A percentile compares a stretch with the other conserved stretches of the same genome.
Evolutionary conservation across 2,113 vertebrate genomes (phyloP).

Genomic region (Mungos mungo): DNA sequence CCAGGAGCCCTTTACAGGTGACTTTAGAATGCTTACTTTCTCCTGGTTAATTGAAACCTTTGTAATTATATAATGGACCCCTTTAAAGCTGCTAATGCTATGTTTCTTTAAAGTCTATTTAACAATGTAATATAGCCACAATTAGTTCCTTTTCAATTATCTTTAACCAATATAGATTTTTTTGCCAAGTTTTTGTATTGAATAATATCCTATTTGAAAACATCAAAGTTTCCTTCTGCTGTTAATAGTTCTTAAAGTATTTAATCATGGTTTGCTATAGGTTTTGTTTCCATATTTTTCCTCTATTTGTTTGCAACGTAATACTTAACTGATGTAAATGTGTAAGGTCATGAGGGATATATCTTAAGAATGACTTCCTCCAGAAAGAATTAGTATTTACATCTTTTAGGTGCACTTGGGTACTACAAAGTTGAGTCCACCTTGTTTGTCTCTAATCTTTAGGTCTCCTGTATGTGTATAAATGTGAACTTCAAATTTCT

Average conservation of each 20-base stretch:
- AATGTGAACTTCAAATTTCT: not conserved
- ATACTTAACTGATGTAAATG: not conserved
- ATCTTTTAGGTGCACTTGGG: not conserved
- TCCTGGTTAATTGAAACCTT: not conserved
- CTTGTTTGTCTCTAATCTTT: not conserved
- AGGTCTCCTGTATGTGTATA: accelerated
- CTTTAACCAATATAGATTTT: not conserved
- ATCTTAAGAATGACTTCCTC: not conserved
- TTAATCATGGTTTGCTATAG: not conserved
- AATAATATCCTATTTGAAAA: not conserved
- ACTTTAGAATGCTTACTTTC: not conserved
- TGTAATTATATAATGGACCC: not conserved
- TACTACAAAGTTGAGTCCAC: not conserved
- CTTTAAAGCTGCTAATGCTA: not conserved
- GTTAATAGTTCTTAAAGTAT: not conserved
- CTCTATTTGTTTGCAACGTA: not conserved
- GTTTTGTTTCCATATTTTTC: not conserved
- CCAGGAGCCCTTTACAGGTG: not conserved
- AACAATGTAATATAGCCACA: not conserved
- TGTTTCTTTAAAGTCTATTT: not conserved
- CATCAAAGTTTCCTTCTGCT: not conserved
- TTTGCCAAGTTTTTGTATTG: not conserved
- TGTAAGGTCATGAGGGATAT: not conserved
- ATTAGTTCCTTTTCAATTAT: not conserved
- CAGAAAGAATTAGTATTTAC: not conserved